A percentile compares a stretch with the other conserved stretches of the same genome.
These are phyloP conservation scores for Nomada lathburiana DNA, from an alignment of 2,888 invertebrate genomes.

Conservation along the genomic window DNA sequence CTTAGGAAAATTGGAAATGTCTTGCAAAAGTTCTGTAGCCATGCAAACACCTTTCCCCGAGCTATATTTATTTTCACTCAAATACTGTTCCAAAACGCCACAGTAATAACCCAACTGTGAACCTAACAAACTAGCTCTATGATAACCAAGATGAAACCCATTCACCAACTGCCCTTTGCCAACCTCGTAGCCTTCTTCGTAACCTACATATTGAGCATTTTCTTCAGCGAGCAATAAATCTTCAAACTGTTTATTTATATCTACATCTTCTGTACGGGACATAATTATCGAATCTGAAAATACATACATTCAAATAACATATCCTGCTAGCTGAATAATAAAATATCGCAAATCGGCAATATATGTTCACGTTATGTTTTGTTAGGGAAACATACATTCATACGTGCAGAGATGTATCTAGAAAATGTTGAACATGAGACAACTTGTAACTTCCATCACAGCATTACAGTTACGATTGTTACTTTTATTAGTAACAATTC, in stretches of 20 bases:
- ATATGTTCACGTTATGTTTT: background rate
- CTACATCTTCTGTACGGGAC: constrained; percentile 81
- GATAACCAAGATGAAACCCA: constrained; percentile 91
- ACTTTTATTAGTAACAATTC: too few species aligned
- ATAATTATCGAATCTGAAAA: constrained; percentile 27
- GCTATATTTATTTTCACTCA: constrained; percentile 74
- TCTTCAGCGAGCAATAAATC: constrained; percentile 90
- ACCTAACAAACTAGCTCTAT: constrained; percentile 91
- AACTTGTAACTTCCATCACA: background rate
- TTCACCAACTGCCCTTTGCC: constrained; percentile 87
- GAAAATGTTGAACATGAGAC: too few species aligned
- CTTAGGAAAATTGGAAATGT: constrained; percentile 88
- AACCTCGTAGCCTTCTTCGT: constrained; percentile 88
- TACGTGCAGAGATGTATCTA: background rate
- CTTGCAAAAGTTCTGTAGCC: constrained; percentile 86
- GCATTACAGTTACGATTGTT: too few species aligned
- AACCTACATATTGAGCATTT: constrained; percentile 87
- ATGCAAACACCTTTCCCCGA: constrained; percentile 86
- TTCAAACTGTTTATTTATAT: constrained; percentile 91
- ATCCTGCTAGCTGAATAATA: too few species aligned
- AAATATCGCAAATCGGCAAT: too few species aligned
- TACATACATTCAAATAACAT: background rate
- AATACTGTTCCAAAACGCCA: constrained; percentile 86
- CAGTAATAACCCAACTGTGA: constrained; percentile 91
- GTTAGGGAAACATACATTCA: background rate